Evolutionary conservation across 2,888 invertebrate genomes (phyloP).

Genomic region (Polyommatus iphigenia): DNA sequence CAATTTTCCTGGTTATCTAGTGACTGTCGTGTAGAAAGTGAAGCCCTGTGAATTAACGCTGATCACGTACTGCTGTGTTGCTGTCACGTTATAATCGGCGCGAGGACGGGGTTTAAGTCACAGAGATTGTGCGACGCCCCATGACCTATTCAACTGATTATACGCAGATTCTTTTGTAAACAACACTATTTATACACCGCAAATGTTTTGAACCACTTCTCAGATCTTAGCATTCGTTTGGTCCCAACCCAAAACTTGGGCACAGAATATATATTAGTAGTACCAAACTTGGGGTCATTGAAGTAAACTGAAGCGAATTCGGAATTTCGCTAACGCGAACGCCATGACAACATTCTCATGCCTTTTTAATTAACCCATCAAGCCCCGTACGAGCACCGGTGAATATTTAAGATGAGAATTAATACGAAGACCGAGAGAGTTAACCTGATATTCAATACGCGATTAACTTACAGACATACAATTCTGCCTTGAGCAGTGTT

Average conservation of each 20-base stretch:
- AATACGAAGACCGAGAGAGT: not conserved
- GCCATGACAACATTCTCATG: too few species aligned
- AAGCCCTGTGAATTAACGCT: not conserved
- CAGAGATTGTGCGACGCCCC: not conserved
- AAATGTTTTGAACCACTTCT: not conserved
- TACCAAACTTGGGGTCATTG: too few species aligned
- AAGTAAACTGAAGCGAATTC: too few species aligned
- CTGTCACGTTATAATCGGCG: not conserved
- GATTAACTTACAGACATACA: too few species aligned
- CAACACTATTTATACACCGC: not conserved
- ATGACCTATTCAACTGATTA: not conserved
- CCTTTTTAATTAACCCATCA: too few species aligned
- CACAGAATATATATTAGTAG: too few species aligned
- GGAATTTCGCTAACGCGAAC: too few species aligned
- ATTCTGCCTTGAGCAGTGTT: too few species aligned
- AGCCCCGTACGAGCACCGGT: too few species aligned
- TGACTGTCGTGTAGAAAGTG: slow-evolving; percentile 1
- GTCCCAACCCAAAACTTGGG: too few species aligned
- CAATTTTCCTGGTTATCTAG: not conserved
- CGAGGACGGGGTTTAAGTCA: not conserved
- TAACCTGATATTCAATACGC: not conserved
- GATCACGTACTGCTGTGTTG: slow-evolving; percentile 7
- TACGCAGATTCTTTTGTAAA: slow-evolving; percentile 6
- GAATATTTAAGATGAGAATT: too few species aligned
- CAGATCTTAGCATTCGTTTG: too few species aligned